Evolutionary conservation across 2,797 vertebrate species (phyloP).

Genomic region (Bradypodion ventrale): DNA sequence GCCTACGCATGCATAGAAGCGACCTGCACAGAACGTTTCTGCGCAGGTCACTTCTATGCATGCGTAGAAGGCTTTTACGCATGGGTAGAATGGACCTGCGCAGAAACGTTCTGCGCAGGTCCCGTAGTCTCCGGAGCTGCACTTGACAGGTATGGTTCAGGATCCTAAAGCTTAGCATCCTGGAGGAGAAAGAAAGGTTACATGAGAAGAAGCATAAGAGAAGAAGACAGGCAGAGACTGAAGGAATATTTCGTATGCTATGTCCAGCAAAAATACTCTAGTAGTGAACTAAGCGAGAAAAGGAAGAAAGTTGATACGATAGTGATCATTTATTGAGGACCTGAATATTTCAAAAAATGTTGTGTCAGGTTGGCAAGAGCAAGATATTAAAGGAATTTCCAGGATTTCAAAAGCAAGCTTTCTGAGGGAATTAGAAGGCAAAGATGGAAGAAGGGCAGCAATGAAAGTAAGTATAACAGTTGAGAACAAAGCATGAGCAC

Average conservation of each 20-base stretch:
- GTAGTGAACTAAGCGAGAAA: neutral
- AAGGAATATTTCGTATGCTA: neutral
- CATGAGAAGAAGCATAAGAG: neutral
- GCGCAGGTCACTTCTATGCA: too few species aligned
- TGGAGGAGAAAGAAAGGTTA: neutral
- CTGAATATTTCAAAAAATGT: neutral
- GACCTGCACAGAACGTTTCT: too few species aligned
- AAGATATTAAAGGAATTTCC: neutral
- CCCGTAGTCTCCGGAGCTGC: too few species aligned
- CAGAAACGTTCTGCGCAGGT: too few species aligned
- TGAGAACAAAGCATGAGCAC: neutral
- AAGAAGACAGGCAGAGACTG: neutral
- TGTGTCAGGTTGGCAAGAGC: neutral
- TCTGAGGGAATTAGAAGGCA: neutral
- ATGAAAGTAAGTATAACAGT: neutral
- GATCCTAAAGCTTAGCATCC: neutral
- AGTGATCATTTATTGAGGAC: neutral
- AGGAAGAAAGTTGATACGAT: neutral
- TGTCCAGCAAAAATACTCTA: neutral
- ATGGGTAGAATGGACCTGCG: too few species aligned
- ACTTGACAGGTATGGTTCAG: too few species aligned
- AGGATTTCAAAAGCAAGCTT: neutral
- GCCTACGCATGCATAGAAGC: too few species aligned
- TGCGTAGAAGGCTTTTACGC: too few species aligned
- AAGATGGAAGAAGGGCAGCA: neutral